Evolutionary conservation across 2,113 vertebrate genomes (phyloP).

Genomic region (Aythya baeri): DNA sequence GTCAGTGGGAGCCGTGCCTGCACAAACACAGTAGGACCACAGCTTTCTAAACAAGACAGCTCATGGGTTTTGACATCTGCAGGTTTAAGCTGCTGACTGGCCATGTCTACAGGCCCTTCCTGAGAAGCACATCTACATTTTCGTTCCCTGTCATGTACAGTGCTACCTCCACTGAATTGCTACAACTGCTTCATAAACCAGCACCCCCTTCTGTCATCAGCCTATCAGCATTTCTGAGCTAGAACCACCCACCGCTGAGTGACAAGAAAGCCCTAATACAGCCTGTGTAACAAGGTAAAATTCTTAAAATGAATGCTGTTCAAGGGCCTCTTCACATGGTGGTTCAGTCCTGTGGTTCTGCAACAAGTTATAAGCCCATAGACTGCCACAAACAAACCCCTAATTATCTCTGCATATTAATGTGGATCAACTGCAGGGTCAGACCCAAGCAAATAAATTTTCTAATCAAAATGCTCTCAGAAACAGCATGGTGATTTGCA

Average conservation of each 20-base stretch:
- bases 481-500: neutral
- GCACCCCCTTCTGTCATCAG: neutral
- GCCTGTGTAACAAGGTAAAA: neutral
- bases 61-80: neutral
- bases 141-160: neutral
- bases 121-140: neutral
- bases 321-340: neutral
- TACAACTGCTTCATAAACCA: neutral
- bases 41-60: neutral
- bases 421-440: neutral
- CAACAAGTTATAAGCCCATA: neutral
- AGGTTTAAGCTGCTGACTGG: neutral
- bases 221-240: neutral
- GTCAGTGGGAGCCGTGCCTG: constrained; percentile 18
- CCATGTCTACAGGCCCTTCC: neutral
- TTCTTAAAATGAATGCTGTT: neutral
- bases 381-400: neutral
- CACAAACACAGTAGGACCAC: constrained; percentile 19
- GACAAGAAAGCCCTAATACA: neutral
- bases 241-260: neutral
- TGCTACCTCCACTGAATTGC: neutral
- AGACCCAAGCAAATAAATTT: neutral
- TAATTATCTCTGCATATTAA: neutral
- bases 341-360: neutral
- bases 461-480: neutral